A percentile compares a stretch with the other conserved stretches of the same genome.
Conservation (phyloP, 2,797 vertebrate genomes). For the Rhabdomys pumilio region DNA sequence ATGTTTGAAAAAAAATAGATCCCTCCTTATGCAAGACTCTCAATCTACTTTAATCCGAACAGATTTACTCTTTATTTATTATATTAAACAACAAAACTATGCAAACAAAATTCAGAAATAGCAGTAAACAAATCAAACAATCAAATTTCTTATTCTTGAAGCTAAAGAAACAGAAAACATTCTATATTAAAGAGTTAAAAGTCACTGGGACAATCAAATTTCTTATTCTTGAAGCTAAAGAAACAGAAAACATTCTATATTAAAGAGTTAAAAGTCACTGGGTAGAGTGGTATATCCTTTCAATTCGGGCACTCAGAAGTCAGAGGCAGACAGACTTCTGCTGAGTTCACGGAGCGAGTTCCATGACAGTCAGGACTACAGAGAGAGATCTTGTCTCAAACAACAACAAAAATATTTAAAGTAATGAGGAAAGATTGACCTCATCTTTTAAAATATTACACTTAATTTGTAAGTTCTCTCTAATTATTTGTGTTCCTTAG, state of each 20-base stretch:
- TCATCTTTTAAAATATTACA: not conserved
- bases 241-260: not conserved
- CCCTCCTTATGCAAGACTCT: not conserved
- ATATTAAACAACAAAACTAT: not conserved
- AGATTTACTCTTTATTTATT: not conserved
- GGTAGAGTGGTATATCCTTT: not conserved
- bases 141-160: not conserved
- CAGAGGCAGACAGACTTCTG: not conserved
- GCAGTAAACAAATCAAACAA: not conserved
- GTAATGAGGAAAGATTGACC: not conserved
- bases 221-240: not conserved
- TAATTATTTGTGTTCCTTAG: not conserved
- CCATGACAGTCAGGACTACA: not conserved
- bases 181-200: not conserved
- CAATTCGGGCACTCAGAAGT: not conserved
- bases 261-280: not conserved
- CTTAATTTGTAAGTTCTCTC: not conserved
- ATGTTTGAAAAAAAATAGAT: not conserved
- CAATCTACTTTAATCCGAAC: not conserved
- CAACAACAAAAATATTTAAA: not conserved
- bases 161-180: not conserved
- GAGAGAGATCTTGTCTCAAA: not conserved
- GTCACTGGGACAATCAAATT: not conserved
- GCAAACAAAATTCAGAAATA: not conserved
- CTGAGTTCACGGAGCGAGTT: not conserved